phyloP scores from a whole-genome alignment of 1,140 invertebrate genomes.

The Drosophila burlai region DNA sequence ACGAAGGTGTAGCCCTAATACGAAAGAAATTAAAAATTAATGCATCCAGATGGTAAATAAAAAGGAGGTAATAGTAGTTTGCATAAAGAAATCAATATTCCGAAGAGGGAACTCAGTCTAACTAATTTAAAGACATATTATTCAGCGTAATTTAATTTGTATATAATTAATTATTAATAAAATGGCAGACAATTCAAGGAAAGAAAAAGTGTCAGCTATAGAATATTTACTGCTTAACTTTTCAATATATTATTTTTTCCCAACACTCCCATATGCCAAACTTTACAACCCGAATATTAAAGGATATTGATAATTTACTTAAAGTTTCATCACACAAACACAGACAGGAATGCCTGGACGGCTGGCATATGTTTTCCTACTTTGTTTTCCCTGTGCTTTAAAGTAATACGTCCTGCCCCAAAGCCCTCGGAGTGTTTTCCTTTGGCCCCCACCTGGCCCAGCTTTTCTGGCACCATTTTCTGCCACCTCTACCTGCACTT shows the following conservation, averaged over 20 bases:
- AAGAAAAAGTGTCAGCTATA: no score
- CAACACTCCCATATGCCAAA: not conserved
- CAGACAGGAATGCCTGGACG: not conserved
- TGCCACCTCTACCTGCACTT: conserved; percentile 45
- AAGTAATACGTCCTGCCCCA: conserved; percentile 8
- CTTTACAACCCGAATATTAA: not conserved
- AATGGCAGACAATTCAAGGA: not conserved
- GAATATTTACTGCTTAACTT: not conserved
- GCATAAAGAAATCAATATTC: not conserved
- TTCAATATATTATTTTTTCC: not conserved
- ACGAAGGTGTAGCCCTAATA: not conserved
- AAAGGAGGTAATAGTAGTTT: no score
- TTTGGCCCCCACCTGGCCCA: not conserved
- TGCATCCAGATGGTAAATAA: not conserved
- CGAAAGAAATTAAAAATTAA: not conserved
- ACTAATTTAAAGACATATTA: not conserved
- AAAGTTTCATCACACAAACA: not conserved
- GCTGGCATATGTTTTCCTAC: conserved; percentile 11
- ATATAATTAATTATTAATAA: not conserved
- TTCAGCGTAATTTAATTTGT: not conserved
- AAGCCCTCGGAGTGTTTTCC: conserved; percentile 12
- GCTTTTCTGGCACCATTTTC: conserved; percentile 5
- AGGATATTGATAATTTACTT: conserved; percentile 4
- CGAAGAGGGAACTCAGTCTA: not conserved
- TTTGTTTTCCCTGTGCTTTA: conserved; percentile 11